These are phyloP conservation scores for Ondatra zibethicus DNA, from an alignment of 2,113 vertebrate genomes.

Conservation along the genomic window DNA sequence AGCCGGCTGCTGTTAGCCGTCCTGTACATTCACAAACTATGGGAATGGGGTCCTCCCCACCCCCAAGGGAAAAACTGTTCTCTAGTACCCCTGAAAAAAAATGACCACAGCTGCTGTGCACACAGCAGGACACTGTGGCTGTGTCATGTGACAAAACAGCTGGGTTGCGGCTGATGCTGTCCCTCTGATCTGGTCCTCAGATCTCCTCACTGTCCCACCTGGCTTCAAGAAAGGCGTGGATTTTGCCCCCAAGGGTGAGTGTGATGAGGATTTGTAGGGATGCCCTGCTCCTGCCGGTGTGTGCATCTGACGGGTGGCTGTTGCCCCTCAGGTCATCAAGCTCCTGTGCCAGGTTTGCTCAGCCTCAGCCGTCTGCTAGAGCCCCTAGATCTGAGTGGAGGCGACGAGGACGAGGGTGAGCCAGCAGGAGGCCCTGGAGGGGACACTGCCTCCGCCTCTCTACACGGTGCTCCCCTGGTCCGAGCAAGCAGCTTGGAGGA, in stretches of 20 bases:
- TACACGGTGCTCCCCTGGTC: constrained; percentile 72
- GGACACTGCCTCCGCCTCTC: background rate
- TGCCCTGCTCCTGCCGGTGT: background rate
- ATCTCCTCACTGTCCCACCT: constrained; percentile 90
- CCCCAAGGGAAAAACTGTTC: background rate
- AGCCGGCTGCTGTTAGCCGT: background rate
- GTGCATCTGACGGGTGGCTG: background rate
- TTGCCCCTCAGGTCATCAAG: constrained; percentile 32
- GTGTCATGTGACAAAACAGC: accelerated
- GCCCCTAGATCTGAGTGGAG: constrained; percentile 86
- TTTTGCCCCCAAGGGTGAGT: constrained; percentile 90
- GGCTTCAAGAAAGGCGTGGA: constrained; percentile 92
- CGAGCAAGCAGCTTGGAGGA: constrained; percentile 94
- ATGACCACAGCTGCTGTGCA: background rate
- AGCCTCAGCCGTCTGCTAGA: constrained; percentile 91
- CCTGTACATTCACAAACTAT: background rate
- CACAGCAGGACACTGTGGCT: background rate
- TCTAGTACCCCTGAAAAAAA: background rate
- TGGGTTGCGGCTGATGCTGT: background rate
- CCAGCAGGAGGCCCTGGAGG: background rate
- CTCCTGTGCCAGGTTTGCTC: constrained; percentile 84
- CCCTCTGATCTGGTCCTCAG: constrained; percentile 78
- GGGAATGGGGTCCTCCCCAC: background rate
- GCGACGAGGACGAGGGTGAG: constrained; percentile 82
- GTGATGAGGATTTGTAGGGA: background rate